Evolutionary conservation across 30 jellyfish, hydroid and myxozoan species (phyloP), one percentile per base, ranked within the genome.

Genomic region (Chrysaora quinquecirrha): DNA sequence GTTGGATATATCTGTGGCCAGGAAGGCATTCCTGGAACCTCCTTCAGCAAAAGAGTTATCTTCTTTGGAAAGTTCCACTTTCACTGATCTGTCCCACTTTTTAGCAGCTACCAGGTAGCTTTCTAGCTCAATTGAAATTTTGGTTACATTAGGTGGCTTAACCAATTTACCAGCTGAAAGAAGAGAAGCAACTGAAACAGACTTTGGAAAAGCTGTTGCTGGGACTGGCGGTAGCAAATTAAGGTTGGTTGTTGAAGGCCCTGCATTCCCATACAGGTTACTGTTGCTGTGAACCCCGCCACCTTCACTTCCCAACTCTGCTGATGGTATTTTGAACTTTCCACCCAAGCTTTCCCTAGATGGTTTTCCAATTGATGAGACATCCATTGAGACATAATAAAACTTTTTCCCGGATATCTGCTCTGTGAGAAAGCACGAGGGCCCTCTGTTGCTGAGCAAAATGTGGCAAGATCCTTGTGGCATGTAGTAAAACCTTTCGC

Each of bases 281-380:
- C 54, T 38, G 54, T 38, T 38, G 54, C 54, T 38, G 54, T 38
- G 54, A 38, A 14, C 54, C 54, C 54, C 54, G 54, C 54, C 54
- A 38, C 54, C 11, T 38, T 38, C 54, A 38, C 54, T 38, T 38
- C 54, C 54, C 54, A 38, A 38, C 54, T 38, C 54, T 38, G 54
- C 6, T 38, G 54, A 38, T 38, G 54, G 54, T 14, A 38, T 38
- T 38, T 38, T 38, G 54, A 38, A 38, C 54, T 38, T 38, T 38
- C 54, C 54, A 38, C 54, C 54, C 54, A 38, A 38, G 54, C 54
- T 38, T 38, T 6, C 54, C 54, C 54, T 38, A 38, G 54, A 38
- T 38, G 54, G 54, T 38, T 38, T 38, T 38, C 54, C 54, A 38
- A 38, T 38, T 38, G 54, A 38, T 38, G 54, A 38, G 54, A 38